These are phyloP conservation scores for Otolemur crassicaudatus DNA, from an alignment of 2,797 vertebrate species.

Conservation along the genomic window DNA sequence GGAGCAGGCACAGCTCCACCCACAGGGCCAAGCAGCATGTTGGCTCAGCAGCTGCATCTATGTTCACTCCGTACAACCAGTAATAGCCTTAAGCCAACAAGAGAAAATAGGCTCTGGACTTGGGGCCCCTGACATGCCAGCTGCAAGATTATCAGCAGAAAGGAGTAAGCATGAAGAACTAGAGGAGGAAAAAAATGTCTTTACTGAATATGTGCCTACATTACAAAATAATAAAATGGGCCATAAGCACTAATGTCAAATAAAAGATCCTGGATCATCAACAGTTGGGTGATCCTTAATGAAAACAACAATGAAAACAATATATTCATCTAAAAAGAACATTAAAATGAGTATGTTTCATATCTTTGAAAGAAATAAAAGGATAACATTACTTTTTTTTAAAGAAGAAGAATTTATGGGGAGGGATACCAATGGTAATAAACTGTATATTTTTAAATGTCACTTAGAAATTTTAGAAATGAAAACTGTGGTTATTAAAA, in stretches of 20 bases:
- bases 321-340: not conserved
- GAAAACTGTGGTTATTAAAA: not conserved
- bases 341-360: not conserved
- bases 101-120: not conserved
- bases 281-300: not conserved
- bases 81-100: too few species aligned
- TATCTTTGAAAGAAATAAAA: not conserved
- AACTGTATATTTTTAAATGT: not conserved
- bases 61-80: not conserved
- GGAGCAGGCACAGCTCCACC: not conserved
- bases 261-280: not conserved
- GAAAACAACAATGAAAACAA: not conserved
- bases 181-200: not conserved
- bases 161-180: not conserved
- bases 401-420: not conserved
- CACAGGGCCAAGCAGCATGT: not conserved
- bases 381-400: not conserved
- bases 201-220: not conserved
- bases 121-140: not conserved
- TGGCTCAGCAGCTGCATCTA: not conserved
- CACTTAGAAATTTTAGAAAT: conserved; percentile 4
- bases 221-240: not conserved
- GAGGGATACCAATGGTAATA: not conserved
- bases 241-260: not conserved
- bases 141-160: not conserved